These are phyloP conservation scores for Eolophus roseicapilla DNA, from an alignment of 2,113 vertebrate species.

Conservation along the genomic window DNA sequence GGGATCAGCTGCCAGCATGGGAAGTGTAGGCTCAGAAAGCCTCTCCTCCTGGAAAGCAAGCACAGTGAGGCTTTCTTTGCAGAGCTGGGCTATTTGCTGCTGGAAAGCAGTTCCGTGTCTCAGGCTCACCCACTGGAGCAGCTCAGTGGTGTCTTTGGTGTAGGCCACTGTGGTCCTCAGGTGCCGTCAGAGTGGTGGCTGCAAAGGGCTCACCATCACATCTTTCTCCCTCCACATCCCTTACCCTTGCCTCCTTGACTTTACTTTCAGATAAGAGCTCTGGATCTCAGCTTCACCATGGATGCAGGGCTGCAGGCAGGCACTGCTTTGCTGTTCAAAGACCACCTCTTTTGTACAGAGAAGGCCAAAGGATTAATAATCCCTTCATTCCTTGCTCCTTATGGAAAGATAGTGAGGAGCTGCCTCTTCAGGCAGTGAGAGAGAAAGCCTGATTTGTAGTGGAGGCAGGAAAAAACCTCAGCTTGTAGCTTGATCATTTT, in stretches of 20 bases:
- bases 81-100: background rate
- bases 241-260: background rate
- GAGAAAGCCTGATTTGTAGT: background rate
- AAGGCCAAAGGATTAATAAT: background rate
- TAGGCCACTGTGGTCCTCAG: background rate
- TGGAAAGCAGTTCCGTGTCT: background rate
- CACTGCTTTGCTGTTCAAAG: fast-evolving
- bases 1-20: slow-evolving; percentile 8
- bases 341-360: background rate
- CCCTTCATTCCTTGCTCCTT: background rate
- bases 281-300: background rate
- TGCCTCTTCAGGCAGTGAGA: background rate
- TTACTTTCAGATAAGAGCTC: background rate
- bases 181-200: background rate
- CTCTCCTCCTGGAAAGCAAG: background rate
- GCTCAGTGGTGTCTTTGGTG: background rate
- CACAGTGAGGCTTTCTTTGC: background rate
- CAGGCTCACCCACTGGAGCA: background rate
- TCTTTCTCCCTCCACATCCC: background rate
- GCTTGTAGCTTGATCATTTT: background rate
- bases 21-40: background rate
- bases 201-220: background rate
- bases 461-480: background rate
- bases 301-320: background rate
- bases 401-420: background rate